phyloP scores from a whole-genome alignment of 2,113 vertebrate species.

The Burhinus bistriatus region DNA sequence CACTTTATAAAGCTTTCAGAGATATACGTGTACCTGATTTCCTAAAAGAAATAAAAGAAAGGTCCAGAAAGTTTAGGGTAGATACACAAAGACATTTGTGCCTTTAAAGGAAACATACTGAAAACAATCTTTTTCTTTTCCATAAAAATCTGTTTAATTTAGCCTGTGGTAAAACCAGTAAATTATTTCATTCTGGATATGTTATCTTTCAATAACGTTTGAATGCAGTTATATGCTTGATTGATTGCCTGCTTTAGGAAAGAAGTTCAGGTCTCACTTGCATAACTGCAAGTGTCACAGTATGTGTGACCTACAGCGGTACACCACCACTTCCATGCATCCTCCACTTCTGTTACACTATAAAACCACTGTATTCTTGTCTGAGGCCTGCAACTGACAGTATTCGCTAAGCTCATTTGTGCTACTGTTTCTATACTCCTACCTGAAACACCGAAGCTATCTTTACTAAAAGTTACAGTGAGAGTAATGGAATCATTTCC shows the following conservation, averaged over 20 bases:
- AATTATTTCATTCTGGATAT: neutral
- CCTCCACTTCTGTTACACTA: neutral
- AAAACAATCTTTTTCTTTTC: neutral
- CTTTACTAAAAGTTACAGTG: neutral
- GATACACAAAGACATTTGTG: accelerated
- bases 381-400: neutral
- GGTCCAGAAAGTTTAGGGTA: neutral
- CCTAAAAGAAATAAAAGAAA: neutral
- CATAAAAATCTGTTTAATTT: neutral
- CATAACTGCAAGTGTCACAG: neutral
- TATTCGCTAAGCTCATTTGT: neutral
- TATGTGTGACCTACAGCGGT: neutral
- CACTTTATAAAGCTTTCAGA: neutral
- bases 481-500: neutral
- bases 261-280: neutral
- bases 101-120: neutral
- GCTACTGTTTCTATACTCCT: neutral
- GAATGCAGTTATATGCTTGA: neutral
- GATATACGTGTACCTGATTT: neutral
- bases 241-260: accelerated
- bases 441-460: neutral
- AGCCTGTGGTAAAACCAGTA: neutral
- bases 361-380: neutral
- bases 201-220: neutral
- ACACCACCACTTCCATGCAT: neutral